These are phyloP conservation scores for Sclerodermus sp. DNA, from an alignment of 2,888 invertebrate genomes.

Conservation along the genomic window DNA sequence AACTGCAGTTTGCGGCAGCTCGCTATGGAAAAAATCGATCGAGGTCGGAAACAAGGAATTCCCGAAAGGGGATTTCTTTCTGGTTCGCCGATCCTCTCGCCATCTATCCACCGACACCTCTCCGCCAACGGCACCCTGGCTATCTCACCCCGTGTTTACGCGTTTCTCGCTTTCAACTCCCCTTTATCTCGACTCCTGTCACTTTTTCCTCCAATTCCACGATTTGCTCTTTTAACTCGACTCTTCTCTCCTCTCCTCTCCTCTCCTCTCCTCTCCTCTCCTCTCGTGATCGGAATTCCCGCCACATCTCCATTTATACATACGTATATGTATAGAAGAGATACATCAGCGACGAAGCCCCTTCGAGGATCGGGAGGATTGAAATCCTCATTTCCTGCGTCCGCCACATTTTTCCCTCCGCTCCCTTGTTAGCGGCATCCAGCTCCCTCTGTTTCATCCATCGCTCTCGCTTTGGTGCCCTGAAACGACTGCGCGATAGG, in stretches of 20 bases:
- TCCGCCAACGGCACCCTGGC: background rate
- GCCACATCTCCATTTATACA: background rate
- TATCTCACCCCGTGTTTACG: background rate
- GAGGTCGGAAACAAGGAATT: conserved; percentile 31
- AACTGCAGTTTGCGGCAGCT: no score
- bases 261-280: background rate
- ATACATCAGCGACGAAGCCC: no score
- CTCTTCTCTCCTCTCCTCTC: background rate
- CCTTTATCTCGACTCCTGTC: background rate
- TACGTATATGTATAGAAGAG: no score
- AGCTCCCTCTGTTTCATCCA: no score
- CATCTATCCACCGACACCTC: background rate
- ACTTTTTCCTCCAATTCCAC: conserved; percentile 7
- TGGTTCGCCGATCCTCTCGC: conserved; percentile 19
- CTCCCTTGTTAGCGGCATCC: no score
- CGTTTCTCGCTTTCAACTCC: background rate
- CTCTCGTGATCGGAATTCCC: background rate
- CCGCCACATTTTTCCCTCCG: no score
- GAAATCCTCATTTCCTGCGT: no score
- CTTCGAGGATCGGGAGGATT: no score
- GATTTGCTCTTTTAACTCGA: background rate
- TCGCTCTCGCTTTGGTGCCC: no score
- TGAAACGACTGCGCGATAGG: conserved; percentile 7
- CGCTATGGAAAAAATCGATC: conserved; percentile 34
- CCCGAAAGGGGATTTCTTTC: conserved; percentile 28